phyloP scores from a whole-genome alignment of 1,140 invertebrate species.

The Drosophila paulistorum region DNA sequence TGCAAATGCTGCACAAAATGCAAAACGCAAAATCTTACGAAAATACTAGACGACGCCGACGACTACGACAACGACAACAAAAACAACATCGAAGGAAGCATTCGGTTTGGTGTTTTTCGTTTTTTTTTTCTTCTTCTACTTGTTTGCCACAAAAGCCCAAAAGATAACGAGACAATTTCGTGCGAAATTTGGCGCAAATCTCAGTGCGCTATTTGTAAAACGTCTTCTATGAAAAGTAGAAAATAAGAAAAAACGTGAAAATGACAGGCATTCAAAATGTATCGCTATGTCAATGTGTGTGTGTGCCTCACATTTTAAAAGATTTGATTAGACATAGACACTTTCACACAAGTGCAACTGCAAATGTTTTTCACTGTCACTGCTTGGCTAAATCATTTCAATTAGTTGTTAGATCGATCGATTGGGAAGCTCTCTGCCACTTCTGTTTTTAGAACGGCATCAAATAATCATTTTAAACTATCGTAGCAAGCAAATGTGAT shows the following conservation, averaged over 20 bases:
- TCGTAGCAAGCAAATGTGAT: too few species aligned
- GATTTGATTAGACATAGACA: not conserved
- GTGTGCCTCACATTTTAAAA: not conserved
- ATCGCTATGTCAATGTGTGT: not conserved
- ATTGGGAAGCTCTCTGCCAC: too few species aligned
- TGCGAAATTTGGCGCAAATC: slow-evolving; percentile 33
- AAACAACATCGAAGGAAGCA: not conserved
- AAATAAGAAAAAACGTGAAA: not conserved
- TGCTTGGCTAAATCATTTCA: too few species aligned
- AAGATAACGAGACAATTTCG: slow-evolving; percentile 64
- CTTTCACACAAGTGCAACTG: too few species aligned
- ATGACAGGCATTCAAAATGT: not conserved
- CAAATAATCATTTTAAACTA: too few species aligned
- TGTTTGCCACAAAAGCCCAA: slow-evolving; percentile 49
- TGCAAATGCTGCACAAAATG: slow-evolving; percentile 64
- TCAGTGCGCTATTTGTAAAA: slow-evolving; percentile 19
- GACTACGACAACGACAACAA: not conserved
- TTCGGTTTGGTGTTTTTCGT: slow-evolving; percentile 22
- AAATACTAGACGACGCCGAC: slow-evolving; percentile 39
- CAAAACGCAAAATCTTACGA: slow-evolving; percentile 55
- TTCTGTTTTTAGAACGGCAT: too few species aligned
- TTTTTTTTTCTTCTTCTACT: slow-evolving; percentile 13
- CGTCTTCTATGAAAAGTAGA: not conserved
- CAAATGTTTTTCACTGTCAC: too few species aligned
- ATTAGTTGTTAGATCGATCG: too few species aligned